phyloP scores from a whole-genome alignment of 2,888 invertebrate genomes.

The Phyllotreta striolata region DNA sequence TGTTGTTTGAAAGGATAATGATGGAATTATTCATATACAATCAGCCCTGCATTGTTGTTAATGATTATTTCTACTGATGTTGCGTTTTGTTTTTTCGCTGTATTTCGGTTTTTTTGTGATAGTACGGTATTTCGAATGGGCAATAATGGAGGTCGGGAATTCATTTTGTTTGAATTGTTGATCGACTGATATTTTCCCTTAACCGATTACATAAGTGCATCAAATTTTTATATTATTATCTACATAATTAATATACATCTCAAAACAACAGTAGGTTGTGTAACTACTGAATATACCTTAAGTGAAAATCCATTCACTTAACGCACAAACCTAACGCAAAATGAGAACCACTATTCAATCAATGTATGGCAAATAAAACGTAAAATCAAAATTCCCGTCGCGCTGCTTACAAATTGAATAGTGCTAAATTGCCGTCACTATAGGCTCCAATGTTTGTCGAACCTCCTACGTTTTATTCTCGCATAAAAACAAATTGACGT shows the following conservation, averaged over 20 bases:
- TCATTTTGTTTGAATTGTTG: constrained; percentile 9
- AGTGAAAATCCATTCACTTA: background rate
- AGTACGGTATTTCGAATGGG: constrained; percentile 10
- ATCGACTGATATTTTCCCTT: constrained; percentile 11
- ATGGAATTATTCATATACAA: constrained; percentile 51
- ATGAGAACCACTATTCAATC: constrained; percentile 32
- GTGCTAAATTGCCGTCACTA: constrained; percentile 58
- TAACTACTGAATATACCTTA: no score
- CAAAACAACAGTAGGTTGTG: no score
- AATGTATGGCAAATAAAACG: constrained; percentile 56
- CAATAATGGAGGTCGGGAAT: constrained; percentile 17
- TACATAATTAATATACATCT: no score
- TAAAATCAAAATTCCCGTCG: constrained; percentile 60
- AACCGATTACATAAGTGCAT: no score
- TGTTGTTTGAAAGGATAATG: constrained; percentile 54
- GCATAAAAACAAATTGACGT: constrained; percentile 63
- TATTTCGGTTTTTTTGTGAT: constrained; percentile 11
- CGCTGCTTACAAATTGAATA: constrained; percentile 57
- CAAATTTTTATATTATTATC: no score
- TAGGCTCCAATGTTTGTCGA: constrained; percentile 57
- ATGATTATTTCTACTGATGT: constrained; percentile 53
- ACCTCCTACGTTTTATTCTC: constrained; percentile 58
- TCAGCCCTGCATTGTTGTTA: constrained; percentile 49
- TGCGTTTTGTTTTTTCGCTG: constrained; percentile 46
- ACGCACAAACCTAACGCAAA: constrained; percentile 16